These are phyloP conservation scores for Musca domestica DNA, from an alignment of 1,140 invertebrate genomes.

Conservation along the genomic window DNA sequence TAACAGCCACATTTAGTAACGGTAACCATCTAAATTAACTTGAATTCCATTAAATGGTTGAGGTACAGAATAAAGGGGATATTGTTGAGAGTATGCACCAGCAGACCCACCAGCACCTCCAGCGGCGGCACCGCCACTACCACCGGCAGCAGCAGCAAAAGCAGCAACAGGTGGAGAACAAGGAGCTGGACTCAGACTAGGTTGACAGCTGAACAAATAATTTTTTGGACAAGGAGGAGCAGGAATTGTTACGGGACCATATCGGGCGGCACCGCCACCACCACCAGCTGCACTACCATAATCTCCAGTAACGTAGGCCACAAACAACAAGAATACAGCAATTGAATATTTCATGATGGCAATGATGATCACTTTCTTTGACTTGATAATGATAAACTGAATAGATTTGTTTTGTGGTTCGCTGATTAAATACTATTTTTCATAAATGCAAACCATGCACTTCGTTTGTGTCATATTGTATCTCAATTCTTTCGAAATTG, in stretches of 20 bases:
- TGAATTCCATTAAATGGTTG: neutral
- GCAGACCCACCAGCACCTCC: neutral
- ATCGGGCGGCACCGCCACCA: neutral
- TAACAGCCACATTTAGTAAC: neutral
- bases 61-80: neutral
- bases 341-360: too few species aligned
- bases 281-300: neutral
- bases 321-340: too few species aligned
- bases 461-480: too few species aligned
- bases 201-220: slow-evolving; percentile 26
- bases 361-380: too few species aligned
- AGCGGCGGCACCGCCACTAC: neutral
- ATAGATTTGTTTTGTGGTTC: too few species aligned
- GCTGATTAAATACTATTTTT: too few species aligned
- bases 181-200: slow-evolving; percentile 16
- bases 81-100: slow-evolving; percentile 6
- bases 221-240: slow-evolving; percentile 25
- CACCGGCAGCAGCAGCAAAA: neutral
- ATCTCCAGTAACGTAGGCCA: too few species aligned
- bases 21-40: neutral
- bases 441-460: too few species aligned
- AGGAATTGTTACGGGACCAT: neutral
- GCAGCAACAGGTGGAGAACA: slow-evolving; percentile 5
- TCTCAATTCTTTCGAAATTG: too few species aligned
- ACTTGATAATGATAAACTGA: too few species aligned